Conservation (phyloP, 2,113 vertebrate species). For the Halcyon senegalensis region DNA sequence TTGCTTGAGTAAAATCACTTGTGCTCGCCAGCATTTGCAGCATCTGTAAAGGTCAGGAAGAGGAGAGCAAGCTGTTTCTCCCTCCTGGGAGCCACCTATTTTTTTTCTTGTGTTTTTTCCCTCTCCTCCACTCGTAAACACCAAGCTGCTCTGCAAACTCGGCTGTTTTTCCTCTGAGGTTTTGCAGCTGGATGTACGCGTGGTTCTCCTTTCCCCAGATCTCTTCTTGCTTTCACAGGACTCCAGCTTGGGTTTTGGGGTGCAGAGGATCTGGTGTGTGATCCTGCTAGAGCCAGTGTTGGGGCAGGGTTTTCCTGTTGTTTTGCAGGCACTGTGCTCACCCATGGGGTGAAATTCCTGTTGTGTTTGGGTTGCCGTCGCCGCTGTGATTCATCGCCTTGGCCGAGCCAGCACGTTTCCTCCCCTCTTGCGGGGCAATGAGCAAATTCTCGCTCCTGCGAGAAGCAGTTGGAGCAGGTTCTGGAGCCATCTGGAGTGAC, state of each 20-base stretch:
- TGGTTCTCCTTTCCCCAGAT: rapidly evolving
- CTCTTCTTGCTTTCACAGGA: rapidly evolving
- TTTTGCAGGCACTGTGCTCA: background rate
- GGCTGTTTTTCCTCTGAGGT: background rate
- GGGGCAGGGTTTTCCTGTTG: background rate
- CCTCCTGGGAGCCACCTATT: conserved; percentile 19
- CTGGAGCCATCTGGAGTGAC: background rate
- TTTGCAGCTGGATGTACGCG: rapidly evolving
- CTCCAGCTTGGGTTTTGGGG: background rate
- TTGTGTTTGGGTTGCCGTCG: background rate
- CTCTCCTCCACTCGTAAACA: background rate
- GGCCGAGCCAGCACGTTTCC: background rate
- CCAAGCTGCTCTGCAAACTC: background rate
- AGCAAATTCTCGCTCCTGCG: rapidly evolving
- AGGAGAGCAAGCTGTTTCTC: background rate
- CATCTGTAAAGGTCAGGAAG: conserved; percentile 18
- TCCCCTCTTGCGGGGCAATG: background rate
- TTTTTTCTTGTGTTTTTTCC: background rate
- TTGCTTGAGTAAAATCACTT: background rate
- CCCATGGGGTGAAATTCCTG: rapidly evolving
- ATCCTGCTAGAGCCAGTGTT: rapidly evolving
- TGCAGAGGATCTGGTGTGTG: background rate
- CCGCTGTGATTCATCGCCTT: rapidly evolving
- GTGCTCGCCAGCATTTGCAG: background rate
- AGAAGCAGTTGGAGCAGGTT: background rate